These are phyloP conservation scores for Platalea minor DNA, from an alignment of 2,797 vertebrate genomes.

Conservation along the genomic window DNA sequence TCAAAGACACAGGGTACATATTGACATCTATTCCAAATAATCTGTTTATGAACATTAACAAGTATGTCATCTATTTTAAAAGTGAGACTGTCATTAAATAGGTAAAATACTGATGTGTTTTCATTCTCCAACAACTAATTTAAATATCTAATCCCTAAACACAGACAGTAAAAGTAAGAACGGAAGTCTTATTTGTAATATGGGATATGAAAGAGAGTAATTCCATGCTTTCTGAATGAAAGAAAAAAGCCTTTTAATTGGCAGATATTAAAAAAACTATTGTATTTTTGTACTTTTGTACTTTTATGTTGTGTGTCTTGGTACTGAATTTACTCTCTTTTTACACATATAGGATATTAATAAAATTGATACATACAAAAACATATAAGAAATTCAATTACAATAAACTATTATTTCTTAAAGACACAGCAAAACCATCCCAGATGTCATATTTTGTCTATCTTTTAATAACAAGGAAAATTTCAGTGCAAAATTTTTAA, in stretches of 20 bases:
- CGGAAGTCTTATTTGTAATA: not conserved
- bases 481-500: not conserved
- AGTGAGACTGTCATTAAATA: not conserved
- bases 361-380: not conserved
- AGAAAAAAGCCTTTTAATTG: not conserved
- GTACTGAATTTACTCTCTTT: not conserved
- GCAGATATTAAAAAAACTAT: not conserved
- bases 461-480: not conserved
- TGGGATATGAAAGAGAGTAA: not conserved
- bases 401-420: not conserved
- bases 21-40: not conserved
- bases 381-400: not conserved
- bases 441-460: not conserved
- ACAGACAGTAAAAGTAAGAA: not conserved
- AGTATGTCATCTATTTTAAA: not conserved
- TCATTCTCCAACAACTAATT: not conserved
- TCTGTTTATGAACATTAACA: not conserved
- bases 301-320: not conserved
- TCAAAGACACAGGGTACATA: not conserved
- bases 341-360: not conserved
- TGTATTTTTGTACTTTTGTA: not conserved
- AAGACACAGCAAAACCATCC: not conserved
- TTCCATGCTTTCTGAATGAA: not conserved
- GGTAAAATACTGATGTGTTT: not conserved
- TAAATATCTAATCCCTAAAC: not conserved